Evolutionary conservation across 2,888 invertebrate genomes (phyloP), one percentile per base, ranked within the genome.

Genomic region (Atrina japonica): DNA sequence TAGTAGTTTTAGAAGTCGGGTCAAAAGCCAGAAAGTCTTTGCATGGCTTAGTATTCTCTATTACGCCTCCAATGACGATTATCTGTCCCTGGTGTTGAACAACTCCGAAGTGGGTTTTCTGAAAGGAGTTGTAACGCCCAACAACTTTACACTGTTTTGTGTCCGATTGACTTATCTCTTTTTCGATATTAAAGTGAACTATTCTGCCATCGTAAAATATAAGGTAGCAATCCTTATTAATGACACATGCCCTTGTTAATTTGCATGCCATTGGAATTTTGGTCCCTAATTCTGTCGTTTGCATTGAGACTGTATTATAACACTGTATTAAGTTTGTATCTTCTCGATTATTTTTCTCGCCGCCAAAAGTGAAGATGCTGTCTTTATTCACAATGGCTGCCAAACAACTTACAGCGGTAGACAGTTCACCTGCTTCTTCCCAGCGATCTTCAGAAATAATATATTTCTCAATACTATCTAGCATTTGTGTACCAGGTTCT

Each of bases 41-140:
- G 43, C 83, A 83, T 27, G 84, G 73, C 3, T 80, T 79, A 11
- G 81, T 77, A 56, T 79, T 81, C 35, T 84, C 83, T 14, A 81
- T 82, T 16, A 53, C 53, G 9, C 82, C 83, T 1, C 85, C 85
- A 23, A 84, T 71, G 2, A 86, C 73, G 56, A 77, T 77, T 3
- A 86, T 76, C 7, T 78, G 74, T 1, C 83, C 84, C 0, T 80
- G 78, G n/a, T 82, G 81, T 41, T 86, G 83, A 3, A 83, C 81
- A 18, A 83, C 80, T 0, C 85, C 85, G 58, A 83, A 86, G 61
- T 86, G 85, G 23, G 84, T 84, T n/a, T 83, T 76, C 56, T 83
- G 80, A 76, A 86, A 86, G 16, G 78, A 73, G 49, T 81, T 78
- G 30, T 84, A 81, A n/a, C 75, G 74, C 0, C 83, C 83, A n/a